Conservation (phyloP, 2,113 vertebrate species). For the Cynopterus brachyotis region DNA sequence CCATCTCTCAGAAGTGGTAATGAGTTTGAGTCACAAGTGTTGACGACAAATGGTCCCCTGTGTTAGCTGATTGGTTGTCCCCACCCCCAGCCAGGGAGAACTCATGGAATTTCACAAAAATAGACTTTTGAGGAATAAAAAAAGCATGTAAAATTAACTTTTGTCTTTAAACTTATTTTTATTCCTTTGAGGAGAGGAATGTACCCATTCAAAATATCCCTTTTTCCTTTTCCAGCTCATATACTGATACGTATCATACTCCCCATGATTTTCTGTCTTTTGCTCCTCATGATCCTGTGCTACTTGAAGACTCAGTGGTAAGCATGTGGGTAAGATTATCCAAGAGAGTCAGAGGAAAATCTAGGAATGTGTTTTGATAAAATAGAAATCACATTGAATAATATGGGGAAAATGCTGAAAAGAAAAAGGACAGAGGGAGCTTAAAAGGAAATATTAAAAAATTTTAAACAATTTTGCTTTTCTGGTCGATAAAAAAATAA, state of each 20-base stretch:
- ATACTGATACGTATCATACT: conserved; percentile 52
- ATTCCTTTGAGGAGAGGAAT: not conserved
- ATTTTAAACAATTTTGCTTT: not conserved
- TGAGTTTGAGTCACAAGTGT: not conserved
- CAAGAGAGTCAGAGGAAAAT: not conserved
- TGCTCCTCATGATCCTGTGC: conserved; percentile 62
- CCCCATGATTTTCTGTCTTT: conserved; percentile 60
- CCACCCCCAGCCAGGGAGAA: not conserved
- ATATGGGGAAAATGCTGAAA: not conserved
- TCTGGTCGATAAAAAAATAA: not conserved
- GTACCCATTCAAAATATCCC: not conserved
- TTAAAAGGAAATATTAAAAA: not conserved
- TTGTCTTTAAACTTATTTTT: not conserved
- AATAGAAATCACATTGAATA: not conserved
- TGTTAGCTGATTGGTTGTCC: not conserved
- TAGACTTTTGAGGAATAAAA: not conserved
- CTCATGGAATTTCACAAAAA: not conserved
- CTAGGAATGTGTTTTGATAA: not conserved
- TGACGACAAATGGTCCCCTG: not conserved
- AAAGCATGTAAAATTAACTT: not conserved
- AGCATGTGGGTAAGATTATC: conserved; percentile 57
- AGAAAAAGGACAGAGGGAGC: not conserved
- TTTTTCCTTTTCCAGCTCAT: conserved; percentile 71
- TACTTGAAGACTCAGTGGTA: conserved; percentile 83
- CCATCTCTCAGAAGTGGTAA: not conserved